These are phyloP conservation scores for Muscina levida DNA, from an alignment of 2,888 invertebrate genomes.

Conservation along the genomic window DNA sequence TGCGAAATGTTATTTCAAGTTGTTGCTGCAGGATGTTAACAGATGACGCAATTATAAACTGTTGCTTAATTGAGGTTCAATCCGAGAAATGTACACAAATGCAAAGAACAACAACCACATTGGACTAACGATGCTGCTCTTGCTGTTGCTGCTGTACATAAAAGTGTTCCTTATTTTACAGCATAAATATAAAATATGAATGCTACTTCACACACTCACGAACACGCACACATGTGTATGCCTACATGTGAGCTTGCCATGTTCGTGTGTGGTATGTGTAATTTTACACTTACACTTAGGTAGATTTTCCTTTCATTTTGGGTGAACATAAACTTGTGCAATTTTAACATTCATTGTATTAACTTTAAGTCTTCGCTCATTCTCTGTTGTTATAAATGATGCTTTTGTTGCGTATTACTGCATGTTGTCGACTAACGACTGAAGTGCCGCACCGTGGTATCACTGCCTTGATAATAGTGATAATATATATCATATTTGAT, in stretches of 20 bases:
- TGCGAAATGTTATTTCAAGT: constrained; percentile 3
- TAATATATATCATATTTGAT: too few relatives aligned
- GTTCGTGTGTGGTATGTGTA: constrained; percentile 8
- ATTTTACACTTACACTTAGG: constrained; percentile 17
- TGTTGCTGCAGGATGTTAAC: constrained; percentile 49
- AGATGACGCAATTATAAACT: constrained; percentile 56
- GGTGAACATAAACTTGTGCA: constrained; percentile 7
- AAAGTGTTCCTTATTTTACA: constrained; percentile 26
- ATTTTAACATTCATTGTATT: constrained; percentile 32
- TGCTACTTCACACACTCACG: background rate
- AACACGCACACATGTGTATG: background rate
- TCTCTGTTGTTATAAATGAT: constrained; percentile 12
- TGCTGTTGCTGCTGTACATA: too few relatives aligned
- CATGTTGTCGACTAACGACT: background rate
- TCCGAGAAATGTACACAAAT: constrained; percentile 8
- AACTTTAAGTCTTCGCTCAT: background rate
- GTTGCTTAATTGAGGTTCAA: constrained; percentile 53
- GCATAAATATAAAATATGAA: constrained; percentile 30
- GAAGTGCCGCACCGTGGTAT: constrained; percentile 6
- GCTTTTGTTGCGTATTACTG: constrained; percentile 23
- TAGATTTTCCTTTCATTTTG: background rate
- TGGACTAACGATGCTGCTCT: too few relatives aligned
- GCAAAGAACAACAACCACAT: background rate
- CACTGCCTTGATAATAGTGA: too few relatives aligned
- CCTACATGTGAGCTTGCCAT: background rate